phyloP scores from a whole-genome alignment of 2,888 invertebrate species.

The Mystacides longicornis region DNA sequence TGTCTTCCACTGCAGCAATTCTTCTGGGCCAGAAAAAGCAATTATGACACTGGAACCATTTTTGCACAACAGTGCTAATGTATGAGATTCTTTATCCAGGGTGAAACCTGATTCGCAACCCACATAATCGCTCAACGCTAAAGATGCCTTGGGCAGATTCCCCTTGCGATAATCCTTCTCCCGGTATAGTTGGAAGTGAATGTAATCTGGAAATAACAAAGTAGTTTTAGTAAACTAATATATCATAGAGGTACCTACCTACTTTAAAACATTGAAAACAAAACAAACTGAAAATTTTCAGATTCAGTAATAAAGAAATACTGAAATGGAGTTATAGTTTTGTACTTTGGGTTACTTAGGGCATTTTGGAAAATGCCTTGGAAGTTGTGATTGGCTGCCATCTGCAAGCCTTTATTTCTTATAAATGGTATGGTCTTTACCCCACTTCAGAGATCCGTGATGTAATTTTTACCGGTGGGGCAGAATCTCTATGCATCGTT shows the following conservation, averaged over 20 bases:
- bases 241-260: neutral
- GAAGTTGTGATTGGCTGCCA: too few relatives aligned
- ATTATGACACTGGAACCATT: slow-evolving; percentile 80
- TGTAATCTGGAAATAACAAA: slow-evolving; percentile 59
- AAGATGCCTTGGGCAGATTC: slow-evolving; percentile 80
- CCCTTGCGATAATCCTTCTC: slow-evolving; percentile 84
- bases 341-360: too few relatives aligned
- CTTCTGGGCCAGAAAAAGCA: slow-evolving; percentile 80
- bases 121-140: slow-evolving; percentile 80
- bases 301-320: too few relatives aligned
- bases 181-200: slow-evolving; percentile 81
- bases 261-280: too few relatives aligned
- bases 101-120: slow-evolving; percentile 84
- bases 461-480: too few relatives aligned
- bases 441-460: too few relatives aligned
- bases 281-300: too few relatives aligned
- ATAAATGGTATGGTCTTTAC: too few relatives aligned
- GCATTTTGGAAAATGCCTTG: too few relatives aligned
- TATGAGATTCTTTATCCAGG: slow-evolving; percentile 84
- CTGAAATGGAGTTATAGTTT: too few relatives aligned
- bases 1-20: slow-evolving; percentile 78
- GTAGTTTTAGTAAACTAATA: neutral
- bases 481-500: too few relatives aligned
- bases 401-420: too few relatives aligned
- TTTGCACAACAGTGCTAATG: slow-evolving; percentile 73